Base-by-base conservation (phyloP, 2,888 invertebrate genomes). In the Drosophila diplacantha region DNA sequence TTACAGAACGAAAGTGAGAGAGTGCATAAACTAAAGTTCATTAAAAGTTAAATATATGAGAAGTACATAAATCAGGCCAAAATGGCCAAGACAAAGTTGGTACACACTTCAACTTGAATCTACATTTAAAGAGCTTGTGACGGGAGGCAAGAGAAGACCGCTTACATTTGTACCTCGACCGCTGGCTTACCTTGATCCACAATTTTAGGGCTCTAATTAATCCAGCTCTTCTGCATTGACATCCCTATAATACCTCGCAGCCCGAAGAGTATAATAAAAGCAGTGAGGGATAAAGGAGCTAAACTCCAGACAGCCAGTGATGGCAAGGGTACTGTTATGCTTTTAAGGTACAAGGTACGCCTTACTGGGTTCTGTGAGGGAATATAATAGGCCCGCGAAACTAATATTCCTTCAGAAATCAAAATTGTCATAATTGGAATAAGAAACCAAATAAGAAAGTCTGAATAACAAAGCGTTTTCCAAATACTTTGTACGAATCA, bases 21-120 rank as follows among this genome's bases (percentile, higher is more conserved):
- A 35, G 39, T 37, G 24, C 26, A 50, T 68, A 66, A 75, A 64
- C 68, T 70, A 63, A 71, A 74, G 72, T 84, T 84, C 63, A 73
- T 83, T 83, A 81, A 66, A 78, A 66, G 44, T 59, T 47, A 55
- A 65, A 60, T 53, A 41, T 50, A 63, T 55, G 56, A 55, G 9
- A 14, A 41, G 29, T 29, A 18, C 44, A 8, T 49, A 24, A 39
- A 37, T 37, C 62, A 22, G 44, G 44, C 22, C 35, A 31, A 14
- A 26, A 12, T 35, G 26, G 6, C 9, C 9, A 22, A 39, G 24
- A n/a, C 61, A 39, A 46, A 37, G 26, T 18, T 37, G n/a, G 31
- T n/a, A 39, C 39, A 46, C 62, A 34, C 64, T 68, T 57, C 34
- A 51, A 8, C 47, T 32, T 20, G 47, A 46, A 47, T 34, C 20